Evolutionary conservation across 2,113 vertebrate genomes (phyloP).

Genomic region (Nansenia antarctica): DNA sequence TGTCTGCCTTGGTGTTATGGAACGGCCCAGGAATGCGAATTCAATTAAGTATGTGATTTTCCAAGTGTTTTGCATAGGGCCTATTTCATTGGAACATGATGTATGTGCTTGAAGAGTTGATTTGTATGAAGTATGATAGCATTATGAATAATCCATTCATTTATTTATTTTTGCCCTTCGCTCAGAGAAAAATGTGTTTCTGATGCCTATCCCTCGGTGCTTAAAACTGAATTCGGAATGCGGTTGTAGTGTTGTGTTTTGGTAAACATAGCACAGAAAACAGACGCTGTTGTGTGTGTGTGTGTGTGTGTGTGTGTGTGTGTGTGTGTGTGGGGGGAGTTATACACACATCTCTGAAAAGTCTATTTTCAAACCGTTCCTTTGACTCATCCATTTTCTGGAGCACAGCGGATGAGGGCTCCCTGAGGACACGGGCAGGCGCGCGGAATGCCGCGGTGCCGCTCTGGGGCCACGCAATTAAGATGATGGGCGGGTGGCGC

Average conservation of each 20-base stretch:
- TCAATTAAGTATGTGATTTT: slow-evolving; percentile 30
- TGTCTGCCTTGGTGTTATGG: slow-evolving; percentile 20
- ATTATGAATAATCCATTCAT: slow-evolving; percentile 11
- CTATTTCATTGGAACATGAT: slow-evolving; percentile 15
- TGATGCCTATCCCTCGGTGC: slow-evolving; percentile 15
- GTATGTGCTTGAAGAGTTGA: background rate
- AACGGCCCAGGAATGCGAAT: slow-evolving; percentile 33
- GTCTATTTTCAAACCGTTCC: slow-evolving; percentile 73
- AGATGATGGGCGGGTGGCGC: slow-evolving; percentile 81
- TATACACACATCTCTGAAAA: slow-evolving; percentile 49
- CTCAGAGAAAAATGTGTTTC: slow-evolving; percentile 3
- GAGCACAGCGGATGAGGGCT: slow-evolving; percentile 67
- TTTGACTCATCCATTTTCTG: slow-evolving; percentile 75
- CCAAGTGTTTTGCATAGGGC: slow-evolving; percentile 11
- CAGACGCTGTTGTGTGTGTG: slow-evolving; percentile 7
- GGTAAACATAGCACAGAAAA: slow-evolving; percentile 33
- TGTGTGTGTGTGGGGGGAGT: slow-evolving; percentile 12
- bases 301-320: slow-evolving; percentile 33
- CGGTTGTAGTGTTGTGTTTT: slow-evolving; percentile 25
- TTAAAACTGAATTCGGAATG: slow-evolving; percentile 30
- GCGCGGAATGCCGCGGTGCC: slow-evolving; percentile 55
- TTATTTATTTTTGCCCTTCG: slow-evolving; percentile 29
- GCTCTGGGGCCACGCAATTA: slow-evolving; percentile 75
- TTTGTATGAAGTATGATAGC: slow-evolving; percentile 13
- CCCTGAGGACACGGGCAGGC: slow-evolving; percentile 64